Base-by-base conservation (phyloP, 2,797 vertebrate genomes). In the Paramormyrops hopkinsi region DNA sequence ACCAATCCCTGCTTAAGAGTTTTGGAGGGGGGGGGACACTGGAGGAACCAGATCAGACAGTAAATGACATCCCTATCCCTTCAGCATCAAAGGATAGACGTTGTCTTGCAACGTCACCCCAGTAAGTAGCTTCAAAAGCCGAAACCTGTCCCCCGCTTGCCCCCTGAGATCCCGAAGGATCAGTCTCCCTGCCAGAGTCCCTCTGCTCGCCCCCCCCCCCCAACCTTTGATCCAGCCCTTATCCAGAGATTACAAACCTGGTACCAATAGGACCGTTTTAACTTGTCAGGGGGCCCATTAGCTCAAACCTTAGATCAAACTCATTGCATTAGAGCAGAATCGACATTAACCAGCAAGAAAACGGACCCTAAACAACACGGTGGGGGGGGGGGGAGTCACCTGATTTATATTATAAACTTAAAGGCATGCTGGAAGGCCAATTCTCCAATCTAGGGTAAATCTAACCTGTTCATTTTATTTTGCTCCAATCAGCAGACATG, bases 41-140 rank as follows among this genome's bases (percentile, higher is more conserved):
- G 37, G 33, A 76, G 73, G 73, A 90, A 87, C 8, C 0, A 88
- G 86, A 90, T 90, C 91, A 89, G 73, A n/a, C 37, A 3, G 73
- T 44, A 79, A 79, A 79, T 90, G 90, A 88, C 90, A 50, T 62
- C 89, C 90, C 92, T 89, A 91, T 88, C 62, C 88, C 83, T 90
- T 89, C 91, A 90, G 90, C 92, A 94, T 94, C 93, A 95, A 95
- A 95, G 91, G 69, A 89, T 91, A 91, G 73, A 90, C 90, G 86
- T 92, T 92, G 91, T 89, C 88, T 11, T 48, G 4, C 33, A 12
- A 69, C 92, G 94, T 92, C 90, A 54, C 22, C 4, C 4, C 51
- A 33, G 85, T 56, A 89, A 90, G 87, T 89, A 92, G 88, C 93
- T 91, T 93, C 94, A 93, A 94, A 95, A 93, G 93, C 44, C 29